Conservation (phyloP, 2,113 vertebrate genomes). For the Phoenicopterus ruber region DNA sequence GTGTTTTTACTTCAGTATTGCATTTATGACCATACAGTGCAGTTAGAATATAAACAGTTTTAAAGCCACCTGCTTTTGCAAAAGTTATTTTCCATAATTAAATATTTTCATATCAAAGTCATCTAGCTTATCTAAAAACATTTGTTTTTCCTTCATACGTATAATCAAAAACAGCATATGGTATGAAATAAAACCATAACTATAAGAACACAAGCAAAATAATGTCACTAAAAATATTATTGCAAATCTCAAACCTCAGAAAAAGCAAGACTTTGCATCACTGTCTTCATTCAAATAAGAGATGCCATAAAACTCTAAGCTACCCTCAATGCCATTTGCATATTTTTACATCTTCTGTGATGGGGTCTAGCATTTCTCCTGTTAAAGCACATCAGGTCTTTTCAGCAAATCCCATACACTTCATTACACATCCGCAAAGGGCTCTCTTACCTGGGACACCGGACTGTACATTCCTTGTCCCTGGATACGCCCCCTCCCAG, state of each 20-base stretch:
- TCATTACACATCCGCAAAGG: neutral
- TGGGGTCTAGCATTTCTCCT: neutral
- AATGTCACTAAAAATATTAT: neutral
- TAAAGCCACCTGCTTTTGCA: slow-evolving; percentile 11
- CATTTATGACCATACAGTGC: neutral
- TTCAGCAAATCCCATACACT: rapidly evolving
- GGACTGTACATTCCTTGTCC: rapidly evolving
- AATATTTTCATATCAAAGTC: slow-evolving; percentile 17
- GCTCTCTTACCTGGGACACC: rapidly evolving
- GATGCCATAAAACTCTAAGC: neutral
- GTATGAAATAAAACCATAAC: neutral
- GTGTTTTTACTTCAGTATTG: neutral
- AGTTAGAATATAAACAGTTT: neutral
- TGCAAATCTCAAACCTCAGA: neutral
- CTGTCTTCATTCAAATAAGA: neutral
- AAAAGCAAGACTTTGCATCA: neutral
- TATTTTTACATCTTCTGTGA: neutral
- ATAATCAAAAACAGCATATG: neutral
- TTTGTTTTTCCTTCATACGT: neutral
- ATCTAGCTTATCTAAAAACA: neutral
- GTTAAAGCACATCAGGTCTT: neutral
- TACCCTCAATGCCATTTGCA: neutral
- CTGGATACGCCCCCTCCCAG: neutral
- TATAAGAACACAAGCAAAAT: neutral
- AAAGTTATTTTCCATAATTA: slow-evolving; percentile 9